Evolutionary conservation across 2,113 vertebrate species (phyloP).

Genomic region (Ceuthmochares aereus): DNA sequence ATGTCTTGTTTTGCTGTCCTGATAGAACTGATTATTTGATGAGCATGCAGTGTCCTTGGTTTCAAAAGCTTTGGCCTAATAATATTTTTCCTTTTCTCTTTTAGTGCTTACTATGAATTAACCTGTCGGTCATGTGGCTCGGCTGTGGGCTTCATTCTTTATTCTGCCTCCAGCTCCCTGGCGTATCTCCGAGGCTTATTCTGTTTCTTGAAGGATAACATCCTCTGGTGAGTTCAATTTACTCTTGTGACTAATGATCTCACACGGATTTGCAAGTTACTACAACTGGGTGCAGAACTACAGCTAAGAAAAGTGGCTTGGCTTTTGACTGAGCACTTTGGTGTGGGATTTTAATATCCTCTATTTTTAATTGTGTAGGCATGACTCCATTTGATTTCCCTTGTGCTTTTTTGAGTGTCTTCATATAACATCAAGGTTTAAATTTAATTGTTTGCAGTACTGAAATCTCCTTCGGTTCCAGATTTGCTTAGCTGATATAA

Average conservation of each 20-base stretch:
- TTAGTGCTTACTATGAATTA: conserved; percentile 82
- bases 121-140: conserved; percentile 78
- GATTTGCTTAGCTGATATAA: not conserved
- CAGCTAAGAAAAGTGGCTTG: not conserved
- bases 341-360: not conserved
- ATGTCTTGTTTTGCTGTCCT: not conserved
- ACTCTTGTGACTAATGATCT: not conserved
- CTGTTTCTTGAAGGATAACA: conserved; percentile 83
- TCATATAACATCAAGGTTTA: not conserved
- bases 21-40: not conserved
- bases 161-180: conserved; percentile 76
- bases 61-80: not conserved
- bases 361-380: not conserved
- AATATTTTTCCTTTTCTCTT: not conserved
- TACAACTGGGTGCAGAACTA: not conserved
- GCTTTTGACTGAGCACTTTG: not conserved
- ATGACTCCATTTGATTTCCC: not conserved
- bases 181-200: conserved; percentile 81
- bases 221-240: conserved; percentile 82
- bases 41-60: not conserved
- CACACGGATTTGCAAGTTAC: too few relatives aligned
- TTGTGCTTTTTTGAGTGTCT: not conserved
- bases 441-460: not conserved
- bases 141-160: conserved; percentile 78
- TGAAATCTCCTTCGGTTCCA: not conserved